phyloP scores from a whole-genome alignment of 2,888 invertebrate species.

The Pachycephus smyrnensis region DNA sequence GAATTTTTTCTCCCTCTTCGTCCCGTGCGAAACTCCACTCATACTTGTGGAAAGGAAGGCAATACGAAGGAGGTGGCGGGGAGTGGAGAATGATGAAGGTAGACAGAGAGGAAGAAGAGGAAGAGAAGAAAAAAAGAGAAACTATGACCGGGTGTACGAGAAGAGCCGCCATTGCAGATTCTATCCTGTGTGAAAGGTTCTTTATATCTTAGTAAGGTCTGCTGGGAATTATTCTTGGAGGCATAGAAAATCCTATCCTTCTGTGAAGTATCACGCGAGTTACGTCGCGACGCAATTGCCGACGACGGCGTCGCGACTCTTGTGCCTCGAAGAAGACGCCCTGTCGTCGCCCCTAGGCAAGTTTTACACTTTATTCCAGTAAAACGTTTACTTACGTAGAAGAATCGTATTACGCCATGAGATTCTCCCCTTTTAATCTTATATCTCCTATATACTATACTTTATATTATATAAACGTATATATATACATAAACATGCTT shows the following conservation, averaged over 20 bases:
- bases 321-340: neutral
- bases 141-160: neutral
- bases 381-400: neutral
- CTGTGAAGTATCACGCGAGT: neutral
- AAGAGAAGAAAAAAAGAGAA: neutral
- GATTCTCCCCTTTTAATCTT: neutral
- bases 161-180: neutral
- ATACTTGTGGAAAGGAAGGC: neutral
- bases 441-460: neutral
- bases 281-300: neutral
- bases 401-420: neutral
- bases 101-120: neutral
- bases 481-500: neutral
- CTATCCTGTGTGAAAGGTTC: neutral
- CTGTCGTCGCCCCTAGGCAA: neutral
- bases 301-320: neutral
- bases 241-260: neutral
- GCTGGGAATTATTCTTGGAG: neutral
- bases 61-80: neutral
- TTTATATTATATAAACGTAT: neutral
- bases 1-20: constrained; percentile 12
- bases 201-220: neutral
- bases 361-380: neutral
- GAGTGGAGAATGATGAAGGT: neutral
- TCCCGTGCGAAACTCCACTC: neutral